These are phyloP conservation scores for Trichosurus vulpecula DNA, from an alignment of 2,797 vertebrate species.

Conservation along the genomic window DNA sequence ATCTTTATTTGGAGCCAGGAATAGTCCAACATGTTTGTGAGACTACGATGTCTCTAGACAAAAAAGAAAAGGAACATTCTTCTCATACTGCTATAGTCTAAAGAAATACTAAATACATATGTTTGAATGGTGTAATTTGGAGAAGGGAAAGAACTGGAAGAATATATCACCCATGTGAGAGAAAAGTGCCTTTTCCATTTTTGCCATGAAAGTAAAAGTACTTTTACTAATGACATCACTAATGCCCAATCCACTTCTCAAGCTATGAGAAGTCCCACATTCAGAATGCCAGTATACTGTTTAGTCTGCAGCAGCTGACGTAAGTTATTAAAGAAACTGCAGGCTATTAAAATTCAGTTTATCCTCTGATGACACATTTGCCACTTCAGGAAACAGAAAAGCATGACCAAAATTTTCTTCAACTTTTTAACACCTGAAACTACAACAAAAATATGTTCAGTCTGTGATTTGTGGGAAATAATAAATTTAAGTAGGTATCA, in stretches of 20 bases:
- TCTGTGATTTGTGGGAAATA: background rate
- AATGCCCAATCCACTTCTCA: background rate
- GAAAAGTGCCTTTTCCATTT: background rate
- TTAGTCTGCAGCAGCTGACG: background rate
- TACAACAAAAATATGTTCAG: background rate
- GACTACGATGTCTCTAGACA: background rate
- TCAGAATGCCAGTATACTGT: background rate
- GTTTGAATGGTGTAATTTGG: background rate
- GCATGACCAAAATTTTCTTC: background rate
- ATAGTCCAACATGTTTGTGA: background rate
- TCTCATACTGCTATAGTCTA: background rate
- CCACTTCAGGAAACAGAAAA: background rate
- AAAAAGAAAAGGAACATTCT: background rate
- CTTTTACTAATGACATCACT: background rate
- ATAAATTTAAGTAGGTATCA: background rate
- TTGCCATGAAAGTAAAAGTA: background rate
- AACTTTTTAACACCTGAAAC: background rate
- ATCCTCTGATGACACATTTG: background rate
- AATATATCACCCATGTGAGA: background rate
- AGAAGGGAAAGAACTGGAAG: background rate
- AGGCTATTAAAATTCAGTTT: background rate
- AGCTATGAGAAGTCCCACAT: background rate
- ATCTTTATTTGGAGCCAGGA: background rate
- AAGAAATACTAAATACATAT: background rate
- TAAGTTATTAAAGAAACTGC: background rate